A percentile compares a stretch with the other conserved stretches of the same genome.
Evolutionary conservation across 2,113 vertebrate species (phyloP).

Genomic region (Myxocyprinus asiaticus): DNA sequence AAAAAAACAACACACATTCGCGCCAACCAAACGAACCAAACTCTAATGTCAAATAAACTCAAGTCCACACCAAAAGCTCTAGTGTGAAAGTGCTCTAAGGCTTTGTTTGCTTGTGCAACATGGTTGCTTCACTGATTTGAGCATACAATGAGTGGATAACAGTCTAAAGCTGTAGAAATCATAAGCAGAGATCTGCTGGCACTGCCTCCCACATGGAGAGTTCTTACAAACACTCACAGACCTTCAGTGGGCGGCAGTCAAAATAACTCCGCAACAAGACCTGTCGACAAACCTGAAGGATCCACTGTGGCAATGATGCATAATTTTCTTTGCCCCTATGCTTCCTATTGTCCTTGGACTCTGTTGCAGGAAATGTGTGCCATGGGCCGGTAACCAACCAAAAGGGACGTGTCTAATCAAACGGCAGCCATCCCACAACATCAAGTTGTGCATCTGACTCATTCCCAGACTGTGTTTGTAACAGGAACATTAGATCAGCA

Average conservation of each 20-base stretch:
- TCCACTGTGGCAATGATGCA: not conserved
- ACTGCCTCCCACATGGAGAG: conserved; percentile 11
- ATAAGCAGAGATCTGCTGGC: not conserved
- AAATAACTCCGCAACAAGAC: conserved; percentile 20
- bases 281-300: conserved; percentile 31
- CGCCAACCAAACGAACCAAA: too few relatives aligned
- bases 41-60: too few relatives aligned
- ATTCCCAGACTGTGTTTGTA: not conserved
- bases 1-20: too few relatives aligned
- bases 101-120: too few relatives aligned
- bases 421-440: conserved; percentile 1
- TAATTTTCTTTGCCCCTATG: not conserved
- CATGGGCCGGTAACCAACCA: conserved; percentile 4
- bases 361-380: not conserved
- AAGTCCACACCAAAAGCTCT: too few relatives aligned
- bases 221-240: conserved; percentile 12
- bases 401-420: conserved; percentile 8
- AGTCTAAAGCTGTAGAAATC: conserved; percentile 15
- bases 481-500: conserved; percentile 40
- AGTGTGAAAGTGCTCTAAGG: too few relatives aligned
- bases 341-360: conserved; percentile 21
- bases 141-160: not conserved
- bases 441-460: conserved; percentile 28
- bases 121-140: too few relatives aligned
- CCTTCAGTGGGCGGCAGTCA: conserved; percentile 33